These are phyloP conservation scores for Meles meles DNA, from an alignment of 2,113 vertebrate species.

Conservation along the genomic window DNA sequence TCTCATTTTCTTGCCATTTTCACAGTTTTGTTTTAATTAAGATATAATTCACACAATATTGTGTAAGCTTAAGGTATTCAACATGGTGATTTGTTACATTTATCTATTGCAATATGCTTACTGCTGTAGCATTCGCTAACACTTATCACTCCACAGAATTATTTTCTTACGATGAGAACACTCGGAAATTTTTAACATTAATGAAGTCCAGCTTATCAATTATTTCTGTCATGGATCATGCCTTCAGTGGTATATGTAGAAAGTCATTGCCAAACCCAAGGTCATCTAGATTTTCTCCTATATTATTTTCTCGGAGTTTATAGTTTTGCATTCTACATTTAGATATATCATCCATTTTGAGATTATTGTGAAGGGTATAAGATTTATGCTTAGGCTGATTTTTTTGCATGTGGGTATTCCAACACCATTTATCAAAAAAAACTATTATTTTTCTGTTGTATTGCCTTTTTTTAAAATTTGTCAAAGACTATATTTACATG, in stretches of 20 bases:
- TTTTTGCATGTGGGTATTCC: background rate
- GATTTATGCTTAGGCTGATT: background rate
- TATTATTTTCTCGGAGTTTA: background rate
- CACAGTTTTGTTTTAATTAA: background rate
- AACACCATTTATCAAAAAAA: background rate
- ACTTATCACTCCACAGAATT: background rate
- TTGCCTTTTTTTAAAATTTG: background rate
- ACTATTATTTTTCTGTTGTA: background rate
- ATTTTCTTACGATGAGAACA: background rate
- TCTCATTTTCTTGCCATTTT: conserved; percentile 6
- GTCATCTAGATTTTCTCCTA: conserved; percentile 22
- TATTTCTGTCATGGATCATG: conserved; percentile 9
- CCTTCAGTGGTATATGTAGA: background rate
- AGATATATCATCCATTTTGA: background rate
- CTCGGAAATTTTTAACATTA: conserved; percentile 10
- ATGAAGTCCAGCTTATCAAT: background rate
- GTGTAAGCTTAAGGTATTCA: background rate
- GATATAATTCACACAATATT: background rate
- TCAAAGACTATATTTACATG: background rate
- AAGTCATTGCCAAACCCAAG: background rate
- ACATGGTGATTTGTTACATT: background rate
- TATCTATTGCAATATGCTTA: background rate
- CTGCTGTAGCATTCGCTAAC: background rate
- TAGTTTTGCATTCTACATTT: conserved; percentile 36
- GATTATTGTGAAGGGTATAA: background rate